Evolutionary conservation across 2,888 invertebrate genomes (phyloP).

Genomic region (Athrips mouffetella): DNA sequence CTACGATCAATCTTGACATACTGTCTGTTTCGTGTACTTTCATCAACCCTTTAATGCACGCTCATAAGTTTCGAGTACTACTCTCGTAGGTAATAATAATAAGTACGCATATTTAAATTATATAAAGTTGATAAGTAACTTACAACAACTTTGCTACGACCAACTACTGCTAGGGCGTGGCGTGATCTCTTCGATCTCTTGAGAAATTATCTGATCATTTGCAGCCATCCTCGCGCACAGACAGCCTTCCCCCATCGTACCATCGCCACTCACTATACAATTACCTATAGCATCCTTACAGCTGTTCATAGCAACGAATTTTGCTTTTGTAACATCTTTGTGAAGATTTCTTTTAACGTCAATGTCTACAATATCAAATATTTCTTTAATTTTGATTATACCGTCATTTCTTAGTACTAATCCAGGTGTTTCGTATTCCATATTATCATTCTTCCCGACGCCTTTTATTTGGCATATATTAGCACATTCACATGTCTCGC

Average conservation of each 20-base stretch:
- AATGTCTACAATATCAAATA: conserved; percentile 39
- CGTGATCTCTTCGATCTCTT: conserved; percentile 67
- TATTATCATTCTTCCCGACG: conserved; percentile 18
- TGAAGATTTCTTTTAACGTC: background rate
- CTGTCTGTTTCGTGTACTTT: too few species aligned
- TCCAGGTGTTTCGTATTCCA: conserved; percentile 29
- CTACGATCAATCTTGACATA: too few species aligned
- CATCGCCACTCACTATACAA: conserved; percentile 62
- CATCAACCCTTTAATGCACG: too few species aligned
- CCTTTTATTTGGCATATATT: conserved; percentile 21
- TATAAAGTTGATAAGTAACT: background rate
- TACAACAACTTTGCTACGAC: conserved; percentile 20
- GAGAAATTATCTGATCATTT: conserved; percentile 50
- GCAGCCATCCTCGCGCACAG: conserved; percentile 63
- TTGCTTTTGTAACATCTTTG: conserved; percentile 13
- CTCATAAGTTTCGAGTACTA: too few species aligned
- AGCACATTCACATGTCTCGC: conserved; percentile 46
- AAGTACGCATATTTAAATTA: background rate
- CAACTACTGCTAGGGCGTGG: conserved; percentile 42
- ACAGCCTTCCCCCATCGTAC: conserved; percentile 58
- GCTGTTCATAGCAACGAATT: conserved; percentile 38
- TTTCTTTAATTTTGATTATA: conserved; percentile 55
- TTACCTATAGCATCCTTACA: conserved; percentile 64
- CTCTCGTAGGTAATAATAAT: too few species aligned
- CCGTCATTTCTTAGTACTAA: conserved; percentile 52